Evolutionary conservation across 2,888 invertebrate genomes (phyloP), one percentile per base, ranked within the genome.

Genomic region (Sinotaia quadrata): DNA sequence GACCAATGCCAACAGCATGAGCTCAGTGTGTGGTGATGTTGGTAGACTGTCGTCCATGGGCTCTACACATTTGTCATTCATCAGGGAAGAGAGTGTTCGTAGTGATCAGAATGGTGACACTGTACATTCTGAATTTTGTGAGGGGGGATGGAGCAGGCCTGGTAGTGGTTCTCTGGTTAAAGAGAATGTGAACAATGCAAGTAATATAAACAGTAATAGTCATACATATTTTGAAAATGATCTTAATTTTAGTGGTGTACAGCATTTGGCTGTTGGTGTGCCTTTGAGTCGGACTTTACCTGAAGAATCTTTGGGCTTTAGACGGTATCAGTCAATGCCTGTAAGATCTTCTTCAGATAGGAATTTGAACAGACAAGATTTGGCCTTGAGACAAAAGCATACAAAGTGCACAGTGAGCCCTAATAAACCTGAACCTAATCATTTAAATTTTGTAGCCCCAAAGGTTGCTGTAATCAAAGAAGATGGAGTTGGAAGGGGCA

Each of bases 231-330:
- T n/a, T n/a, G n/a, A n/a, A n/a, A n/a, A n/a, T n/a, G n/a, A n/a
- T n/a, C n/a, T n/a, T n/a, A n/a, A n/a, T n/a, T 47, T 47, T 47
- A 21, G 21, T 3, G n/a, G 21, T 12, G 47, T 56, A 24, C 27
- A 54, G 2, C 21, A 49, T 21, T 27, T 36, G 15, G 8, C 47
- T 12, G 15, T 29, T 2, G 49, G 36, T 44, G 33, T 77, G 41
- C 67, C 71, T 2, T 74, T 75, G 67, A 76, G 78, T 63, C 74
- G 77, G 58, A 81, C 80, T 34, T 71, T 82, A 37, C 78, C 81
- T 18, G 63, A 69, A n/a, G 78, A 79, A n/a, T 66, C 74, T 2
- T 33, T 36, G 0, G 71, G 68, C 37, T 74, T 71, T 51, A 74
- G 60, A 29, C 71, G 72, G 29, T 73, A 67, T 49, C 77, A 75